Evolutionary conservation across 2,888 invertebrate genomes (phyloP), one percentile per base, ranked within the genome.

Genomic region (Epistrophe eligans): DNA sequence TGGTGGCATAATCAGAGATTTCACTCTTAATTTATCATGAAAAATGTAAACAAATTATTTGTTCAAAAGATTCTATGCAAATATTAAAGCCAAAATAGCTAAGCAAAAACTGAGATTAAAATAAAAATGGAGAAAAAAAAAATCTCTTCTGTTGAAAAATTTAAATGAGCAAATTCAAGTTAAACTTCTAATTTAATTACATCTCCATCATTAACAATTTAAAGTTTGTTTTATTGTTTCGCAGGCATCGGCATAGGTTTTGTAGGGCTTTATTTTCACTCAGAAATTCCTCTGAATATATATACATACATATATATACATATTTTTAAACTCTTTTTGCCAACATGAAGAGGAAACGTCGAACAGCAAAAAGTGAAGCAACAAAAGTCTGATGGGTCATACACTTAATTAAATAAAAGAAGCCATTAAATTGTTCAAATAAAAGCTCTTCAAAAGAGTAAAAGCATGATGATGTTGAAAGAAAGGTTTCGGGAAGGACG

Each of bases 391-490:
- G 72, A 81, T 77, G 84, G 72, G 73, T 77, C 82, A 82, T 82
- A 82, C 85, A 85, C 85, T 85, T 85, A 85, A 85, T 85, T 82
- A 85, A 85, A 85, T 85, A 85, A 85, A 70, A 77, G 74, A 85
- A 85, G 77, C 77, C 82, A 85, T 82, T 82, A 82, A 85, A 85
- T 82, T 74, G 82, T 81, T 85, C 73, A 82, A 85, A 85, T 82
- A 77, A 85, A 77, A 77, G 77, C 71, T 70, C 85, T 82, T 82
- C 64, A 82, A 74, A 73, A 82, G 57, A 82, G 24, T 71, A 77
- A 32, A 52, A 45, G 50, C 72, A 58, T 43, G 62, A 50, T 17
- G 28, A 43, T n/a, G 13, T 17, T 11, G 38, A 9, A 24, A 62
- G 2, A n/a, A 3, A 17, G 48, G 40, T 43, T 40, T 19, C 24